These are phyloP conservation scores for Ophiothrix spiculata DNA, from an alignment of 35 echinoderm and acorn worm species.

Conservation along the genomic window DNA sequence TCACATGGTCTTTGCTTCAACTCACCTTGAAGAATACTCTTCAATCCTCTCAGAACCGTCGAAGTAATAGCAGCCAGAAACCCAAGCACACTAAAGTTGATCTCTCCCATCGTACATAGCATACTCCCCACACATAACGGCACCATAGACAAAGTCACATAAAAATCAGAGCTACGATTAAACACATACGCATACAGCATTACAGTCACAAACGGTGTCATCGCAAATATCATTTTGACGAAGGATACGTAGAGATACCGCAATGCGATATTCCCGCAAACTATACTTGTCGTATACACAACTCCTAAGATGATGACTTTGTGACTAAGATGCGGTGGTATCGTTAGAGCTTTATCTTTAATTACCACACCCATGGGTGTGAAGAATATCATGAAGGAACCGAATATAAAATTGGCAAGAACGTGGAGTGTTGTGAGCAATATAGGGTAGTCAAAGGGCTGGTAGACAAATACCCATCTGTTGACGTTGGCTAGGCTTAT, in stretches of 20 bases:
- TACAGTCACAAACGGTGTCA: conserved; percentile 79
- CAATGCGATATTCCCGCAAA: conserved; percentile 81
- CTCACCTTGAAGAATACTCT: conserved; percentile 88
- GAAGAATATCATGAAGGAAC: conserved; percentile 49
- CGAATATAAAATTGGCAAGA: conserved; percentile 52
- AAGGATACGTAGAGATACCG: conserved; percentile 90
- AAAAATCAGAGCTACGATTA: conserved; percentile 40
- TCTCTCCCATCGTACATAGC: conserved; percentile 77
- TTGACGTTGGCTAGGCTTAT: conserved; percentile 85
- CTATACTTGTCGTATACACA: conserved; percentile 63
- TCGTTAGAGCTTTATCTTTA: conserved; percentile 48
- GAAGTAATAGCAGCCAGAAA: conserved; percentile 71
- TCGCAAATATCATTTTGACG: conserved; percentile 92
- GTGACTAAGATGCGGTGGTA: conserved; percentile 41
- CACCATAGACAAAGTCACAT: conserved; percentile 63
- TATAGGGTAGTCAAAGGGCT: conserved; percentile 78
- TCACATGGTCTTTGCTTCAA: too few species aligned
- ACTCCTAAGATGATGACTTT: conserved; percentile 71
- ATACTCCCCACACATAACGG: conserved; percentile 74
- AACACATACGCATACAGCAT: conserved; percentile 51
- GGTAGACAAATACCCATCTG: conserved; percentile 90
- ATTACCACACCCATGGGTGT: conserved; percentile 71
- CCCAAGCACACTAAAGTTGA: conserved; percentile 88
- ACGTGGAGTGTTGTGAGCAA: conserved; percentile 83
- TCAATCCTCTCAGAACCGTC: conserved; percentile 59